A percentile compares a stretch with the other conserved stretches of the same genome.
Evolutionary conservation across 2,888 invertebrate genomes (phyloP).

Genomic region (Gonocerus acuteangulatus): DNA sequence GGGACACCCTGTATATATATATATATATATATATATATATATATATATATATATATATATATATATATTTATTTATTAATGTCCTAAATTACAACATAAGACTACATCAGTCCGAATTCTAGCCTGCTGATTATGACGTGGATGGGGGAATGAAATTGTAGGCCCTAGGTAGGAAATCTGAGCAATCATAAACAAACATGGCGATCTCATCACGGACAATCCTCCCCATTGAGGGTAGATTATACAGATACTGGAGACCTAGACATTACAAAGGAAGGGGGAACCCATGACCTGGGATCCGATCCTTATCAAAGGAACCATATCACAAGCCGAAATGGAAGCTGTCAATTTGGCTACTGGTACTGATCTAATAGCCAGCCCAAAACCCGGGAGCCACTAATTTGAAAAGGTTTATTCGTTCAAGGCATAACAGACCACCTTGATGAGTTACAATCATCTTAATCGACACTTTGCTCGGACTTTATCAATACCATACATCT

Average conservation of each 20-base stretch:
- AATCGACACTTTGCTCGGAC: constrained; percentile 17
- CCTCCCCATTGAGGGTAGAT: background rate
- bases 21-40: too few species aligned
- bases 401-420: too few species aligned
- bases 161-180: constrained; percentile 3
- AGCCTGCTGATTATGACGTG: too few species aligned
- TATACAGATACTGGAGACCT: constrained; percentile 8
- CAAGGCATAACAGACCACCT: too few species aligned
- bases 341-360: constrained; percentile 19
- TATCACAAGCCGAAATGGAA: constrained; percentile 8
- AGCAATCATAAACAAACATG: constrained; percentile 17
- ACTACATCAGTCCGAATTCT: too few species aligned
- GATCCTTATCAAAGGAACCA: background rate
- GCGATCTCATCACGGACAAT: constrained; percentile 2
- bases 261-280: background rate
- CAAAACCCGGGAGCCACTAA: too few species aligned
- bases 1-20: too few species aligned
- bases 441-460: constrained; percentile 23
- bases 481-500: constrained; percentile 9
- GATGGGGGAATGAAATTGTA: too few species aligned
- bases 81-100: too few species aligned
- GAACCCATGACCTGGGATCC: too few species aligned
- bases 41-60: too few species aligned
- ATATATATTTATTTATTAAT: too few species aligned
- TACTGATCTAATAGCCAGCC: background rate